Evolutionary conservation across 2,888 invertebrate genomes (phyloP), one percentile per base, ranked within the genome.

Genomic region (Eilema caniola): DNA sequence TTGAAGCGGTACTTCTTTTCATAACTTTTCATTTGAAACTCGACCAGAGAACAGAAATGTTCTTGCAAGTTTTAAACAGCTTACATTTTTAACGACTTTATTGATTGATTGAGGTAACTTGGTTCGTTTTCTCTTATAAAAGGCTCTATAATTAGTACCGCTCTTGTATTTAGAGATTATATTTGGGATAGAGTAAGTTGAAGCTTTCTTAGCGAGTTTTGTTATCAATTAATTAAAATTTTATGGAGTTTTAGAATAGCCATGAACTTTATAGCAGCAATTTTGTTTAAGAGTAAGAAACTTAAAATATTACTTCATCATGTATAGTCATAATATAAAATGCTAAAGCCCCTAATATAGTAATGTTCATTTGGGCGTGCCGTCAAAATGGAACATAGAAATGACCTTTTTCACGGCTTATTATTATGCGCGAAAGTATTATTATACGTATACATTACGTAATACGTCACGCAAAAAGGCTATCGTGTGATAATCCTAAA

Each of bases 381-480:
- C 81, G 72, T 24, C 80, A 79, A 84, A 88, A 90, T 87, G 84
- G 85, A 81, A 82, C 73, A 84, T 86, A 81, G 81, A 75, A 84
- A 83, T 86, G 86, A 86, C 90, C 88, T 88, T 89, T 89, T 89
- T 86, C 89, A 82, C 80, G 82, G 83, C 75, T 83, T 86, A 83
- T 85, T 85, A 86, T 84, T 72, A 79, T 75, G 77, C 76, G 80
- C 83, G 84, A 87, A 85, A 88, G 87, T 83, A 84, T 83, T 28
- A 86, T 64, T 53, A 64, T 64, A 28, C 47, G 11, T 47, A 64
- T 57, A 37, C 41, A 73, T 16, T 25, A 57, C 65, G 16, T 28
- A 69, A n/a, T 33, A 65, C 24, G 25, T 41, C 33, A 28, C 64
- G 62, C 31, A 62, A 69, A 62, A 70, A 70, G 23, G 56, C 59